Base-by-base conservation (phyloP, 2,888 invertebrate species). In the Drosophila greeni region DNA sequence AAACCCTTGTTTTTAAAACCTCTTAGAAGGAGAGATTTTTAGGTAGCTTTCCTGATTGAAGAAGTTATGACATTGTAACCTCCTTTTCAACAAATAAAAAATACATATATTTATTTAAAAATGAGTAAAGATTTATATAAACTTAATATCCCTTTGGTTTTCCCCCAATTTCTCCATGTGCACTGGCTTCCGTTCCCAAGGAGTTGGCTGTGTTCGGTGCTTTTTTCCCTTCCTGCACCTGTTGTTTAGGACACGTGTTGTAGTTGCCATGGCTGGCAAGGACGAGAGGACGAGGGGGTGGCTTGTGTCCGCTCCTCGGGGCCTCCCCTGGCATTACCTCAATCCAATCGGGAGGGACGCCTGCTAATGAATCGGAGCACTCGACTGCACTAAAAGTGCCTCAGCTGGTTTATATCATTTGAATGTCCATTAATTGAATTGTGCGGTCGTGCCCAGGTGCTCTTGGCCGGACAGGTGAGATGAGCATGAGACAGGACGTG, bases 391-490 rank as follows among this genome's bases (percentile, higher is more conserved):
- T 80, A 84, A 80, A 80, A 84, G 67, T 73, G 81, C 78, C 85
- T 74, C 66, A 51, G 68, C 68, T 73, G 76, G 73, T 85, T 83
- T 76, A 76, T 83, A 81, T 81, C 85, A 82, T 75, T 82, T 85
- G 84, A 85, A 85, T 82, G 85, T 47, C 75, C 80, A 78, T 84
- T 82, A 84, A 82, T 82, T 85, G 82, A 84, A 82, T 84, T 85
- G 84, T 66, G 65, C 68, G 59, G 74, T 75, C 75, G 76, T 73
- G 75, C 74, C 55, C 61, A 60, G 57, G 43, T 57, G 42, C 54
- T 39, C 37, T 36, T 36, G 53, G 34, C 33, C 47, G 34, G 34
- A 45, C 40, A 54, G 31, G 39, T 47, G 53, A 36, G 48, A 39
- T 16, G 42, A 24, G 37, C 8, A 47, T 12, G 33, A 11, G 16